These are phyloP conservation scores for Varecia variegata DNA, from an alignment of 2,797 vertebrate genomes.

Conservation along the genomic window DNA sequence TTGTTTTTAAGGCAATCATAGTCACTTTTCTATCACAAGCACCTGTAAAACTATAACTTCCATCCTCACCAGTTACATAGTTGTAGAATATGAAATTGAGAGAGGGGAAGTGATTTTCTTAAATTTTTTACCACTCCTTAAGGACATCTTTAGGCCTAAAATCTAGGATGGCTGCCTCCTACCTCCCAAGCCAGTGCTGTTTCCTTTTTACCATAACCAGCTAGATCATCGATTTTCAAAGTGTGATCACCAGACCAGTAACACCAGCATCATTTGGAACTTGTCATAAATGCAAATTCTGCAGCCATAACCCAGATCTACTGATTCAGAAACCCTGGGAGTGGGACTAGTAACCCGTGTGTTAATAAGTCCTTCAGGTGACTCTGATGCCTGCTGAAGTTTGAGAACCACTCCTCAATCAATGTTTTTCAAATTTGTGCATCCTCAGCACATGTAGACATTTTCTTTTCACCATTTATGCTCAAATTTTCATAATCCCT, in stretches of 20 bases:
- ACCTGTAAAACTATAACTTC: not conserved
- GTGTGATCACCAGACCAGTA: not conserved
- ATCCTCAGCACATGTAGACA: not conserved
- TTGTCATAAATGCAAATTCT: not conserved
- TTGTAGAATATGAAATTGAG: not conserved
- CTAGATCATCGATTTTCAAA: not conserved
- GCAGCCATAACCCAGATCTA: not conserved
- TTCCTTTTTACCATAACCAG: not conserved
- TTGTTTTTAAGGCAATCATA: not conserved
- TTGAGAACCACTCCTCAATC: not conserved
- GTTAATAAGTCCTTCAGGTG: not conserved
- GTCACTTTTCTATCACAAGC: not conserved
- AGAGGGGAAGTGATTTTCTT: not conserved
- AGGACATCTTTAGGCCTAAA: not conserved
- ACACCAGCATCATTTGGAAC: not conserved
- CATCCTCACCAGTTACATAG: not conserved
- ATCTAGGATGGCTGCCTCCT: not conserved
- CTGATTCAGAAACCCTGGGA: not conserved
- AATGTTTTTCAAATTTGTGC: not conserved
- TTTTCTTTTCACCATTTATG: not conserved
- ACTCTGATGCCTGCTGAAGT: not conserved
- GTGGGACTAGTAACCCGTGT: not conserved
- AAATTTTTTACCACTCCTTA: not conserved
- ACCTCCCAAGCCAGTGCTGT: not conserved
- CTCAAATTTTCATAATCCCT: not conserved